Percentiles rank a stretch among this genome's conserved stretches.
These are phyloP conservation scores for Dryoscopus gambensis DNA, from an alignment of 2,113 vertebrate species.

Conservation along the genomic window DNA sequence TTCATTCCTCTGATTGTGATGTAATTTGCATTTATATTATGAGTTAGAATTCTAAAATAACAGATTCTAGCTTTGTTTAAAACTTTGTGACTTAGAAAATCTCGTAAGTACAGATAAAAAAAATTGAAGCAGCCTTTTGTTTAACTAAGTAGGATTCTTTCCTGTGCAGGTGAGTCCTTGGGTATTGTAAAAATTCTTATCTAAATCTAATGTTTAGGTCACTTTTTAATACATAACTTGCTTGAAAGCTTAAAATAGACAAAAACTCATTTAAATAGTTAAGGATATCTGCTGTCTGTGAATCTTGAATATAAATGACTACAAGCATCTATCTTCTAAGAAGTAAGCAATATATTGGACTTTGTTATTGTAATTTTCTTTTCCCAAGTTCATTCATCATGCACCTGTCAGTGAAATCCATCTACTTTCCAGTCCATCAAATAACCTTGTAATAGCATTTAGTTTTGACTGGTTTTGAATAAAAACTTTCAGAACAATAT, in stretches of 20 bases:
- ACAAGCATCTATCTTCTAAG: background rate
- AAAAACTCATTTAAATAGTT: background rate
- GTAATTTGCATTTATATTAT: constrained; percentile 35
- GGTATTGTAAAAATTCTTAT: background rate
- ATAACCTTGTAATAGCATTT: constrained; percentile 19
- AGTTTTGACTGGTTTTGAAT: constrained; percentile 25
- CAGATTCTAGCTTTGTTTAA: background rate
- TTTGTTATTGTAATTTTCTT: constrained; percentile 22
- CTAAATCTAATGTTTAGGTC: background rate
- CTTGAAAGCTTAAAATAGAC: background rate
- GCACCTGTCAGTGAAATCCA: constrained; percentile 15
- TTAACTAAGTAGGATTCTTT: background rate
- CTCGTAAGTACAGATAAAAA: background rate
- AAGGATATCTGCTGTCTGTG: background rate
- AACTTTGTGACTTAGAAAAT: constrained; percentile 12
- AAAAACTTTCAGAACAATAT: background rate
- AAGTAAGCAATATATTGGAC: background rate
- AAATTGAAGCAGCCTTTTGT: background rate
- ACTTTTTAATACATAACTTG: background rate
- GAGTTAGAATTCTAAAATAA: background rate
- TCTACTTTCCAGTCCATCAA: constrained; percentile 31
- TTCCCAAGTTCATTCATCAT: constrained; percentile 2
- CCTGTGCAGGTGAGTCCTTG: background rate
- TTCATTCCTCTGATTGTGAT: background rate
- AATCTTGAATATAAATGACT: background rate